A percentile compares a stretch with the other conserved stretches of the same genome.
phyloP scores from a whole-genome alignment of 1,140 invertebrate genomes.

The Drosophila parabipectinata region DNA sequence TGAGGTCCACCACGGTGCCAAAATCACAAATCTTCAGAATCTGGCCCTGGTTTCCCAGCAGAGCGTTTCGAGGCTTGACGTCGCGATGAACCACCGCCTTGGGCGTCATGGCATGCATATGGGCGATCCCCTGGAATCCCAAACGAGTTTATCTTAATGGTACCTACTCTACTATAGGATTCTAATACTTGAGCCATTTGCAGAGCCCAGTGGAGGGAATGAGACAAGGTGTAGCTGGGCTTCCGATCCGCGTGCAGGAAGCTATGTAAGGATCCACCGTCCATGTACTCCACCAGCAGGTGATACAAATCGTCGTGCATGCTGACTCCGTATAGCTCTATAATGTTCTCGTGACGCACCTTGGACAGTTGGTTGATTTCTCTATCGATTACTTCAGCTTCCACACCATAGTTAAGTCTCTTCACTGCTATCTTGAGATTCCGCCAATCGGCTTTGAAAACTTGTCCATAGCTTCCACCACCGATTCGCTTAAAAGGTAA shows the following conservation, averaged over 20 bases:
- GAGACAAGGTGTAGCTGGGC: conserved; percentile 91
- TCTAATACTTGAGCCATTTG: conserved; percentile 91
- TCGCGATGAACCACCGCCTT: conserved; percentile 97
- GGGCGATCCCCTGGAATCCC: conserved; percentile 91
- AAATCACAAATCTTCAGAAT: conserved; percentile 98
- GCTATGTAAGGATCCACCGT: conserved; percentile 96
- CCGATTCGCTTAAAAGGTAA: conserved; percentile 89
- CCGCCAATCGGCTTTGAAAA: conserved; percentile 89
- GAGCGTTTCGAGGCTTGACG: conserved; percentile 96
- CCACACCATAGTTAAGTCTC: conserved; percentile 88
- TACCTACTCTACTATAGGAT: neutral
- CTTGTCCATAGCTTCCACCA: conserved; percentile 96
- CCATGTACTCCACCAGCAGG: conserved; percentile 98
- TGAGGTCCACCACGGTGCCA: conserved; percentile 94
- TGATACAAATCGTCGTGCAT: conserved; percentile 88
- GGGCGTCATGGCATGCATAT: conserved; percentile 96
- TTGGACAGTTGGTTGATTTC: conserved; percentile 94
- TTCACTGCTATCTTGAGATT: conserved; percentile 90
- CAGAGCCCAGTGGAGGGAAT: conserved; percentile 96
- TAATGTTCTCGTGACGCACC: conserved; percentile 96
- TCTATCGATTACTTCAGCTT: conserved; percentile 87
- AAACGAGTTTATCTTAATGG: neutral
- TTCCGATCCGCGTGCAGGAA: conserved; percentile 92
- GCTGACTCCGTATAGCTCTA: conserved; percentile 94
- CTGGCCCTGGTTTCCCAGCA: conserved; percentile 93